phyloP scores from a whole-genome alignment of 2,797 vertebrate species.

The Spizella passerina region DNA sequence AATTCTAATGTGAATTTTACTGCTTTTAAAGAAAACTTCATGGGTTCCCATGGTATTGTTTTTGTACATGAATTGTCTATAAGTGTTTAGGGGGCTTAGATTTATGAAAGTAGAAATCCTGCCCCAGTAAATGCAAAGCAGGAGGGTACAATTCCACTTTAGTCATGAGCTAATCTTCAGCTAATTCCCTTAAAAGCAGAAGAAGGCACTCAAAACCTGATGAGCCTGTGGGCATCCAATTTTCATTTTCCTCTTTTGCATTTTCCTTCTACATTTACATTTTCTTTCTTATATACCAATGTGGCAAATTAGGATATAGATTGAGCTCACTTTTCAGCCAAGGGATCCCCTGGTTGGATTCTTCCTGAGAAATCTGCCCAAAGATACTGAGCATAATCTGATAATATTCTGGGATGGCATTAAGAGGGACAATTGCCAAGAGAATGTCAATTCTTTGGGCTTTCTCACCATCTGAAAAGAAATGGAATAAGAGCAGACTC shows the following conservation, averaged over 20 bases:
- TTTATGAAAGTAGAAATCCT: not conserved
- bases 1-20: not conserved
- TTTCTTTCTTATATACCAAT: not conserved
- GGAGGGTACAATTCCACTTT: not conserved
- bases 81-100: not conserved
- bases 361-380: not conserved
- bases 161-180: slow-evolving; percentile 1
- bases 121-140: not conserved
- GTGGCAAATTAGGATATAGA: not conserved
- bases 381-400: not conserved
- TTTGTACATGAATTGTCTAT: not conserved
- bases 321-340: not conserved
- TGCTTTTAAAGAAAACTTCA: not conserved
- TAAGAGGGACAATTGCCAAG: slow-evolving; percentile 35
- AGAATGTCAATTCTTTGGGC: slow-evolving; percentile 36
- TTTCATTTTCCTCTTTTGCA: not conserved
- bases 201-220: not conserved
- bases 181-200: slow-evolving; percentile 20
- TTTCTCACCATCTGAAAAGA: slow-evolving; percentile 49
- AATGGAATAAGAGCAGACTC: not conserved
- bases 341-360: not conserved
- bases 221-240: not conserved
- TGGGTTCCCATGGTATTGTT: not conserved
- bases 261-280: not conserved
- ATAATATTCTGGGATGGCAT: not conserved